These are phyloP conservation scores for Lophotriccus pileatus DNA, from an alignment of 2,797 vertebrate genomes.

Conservation along the genomic window DNA sequence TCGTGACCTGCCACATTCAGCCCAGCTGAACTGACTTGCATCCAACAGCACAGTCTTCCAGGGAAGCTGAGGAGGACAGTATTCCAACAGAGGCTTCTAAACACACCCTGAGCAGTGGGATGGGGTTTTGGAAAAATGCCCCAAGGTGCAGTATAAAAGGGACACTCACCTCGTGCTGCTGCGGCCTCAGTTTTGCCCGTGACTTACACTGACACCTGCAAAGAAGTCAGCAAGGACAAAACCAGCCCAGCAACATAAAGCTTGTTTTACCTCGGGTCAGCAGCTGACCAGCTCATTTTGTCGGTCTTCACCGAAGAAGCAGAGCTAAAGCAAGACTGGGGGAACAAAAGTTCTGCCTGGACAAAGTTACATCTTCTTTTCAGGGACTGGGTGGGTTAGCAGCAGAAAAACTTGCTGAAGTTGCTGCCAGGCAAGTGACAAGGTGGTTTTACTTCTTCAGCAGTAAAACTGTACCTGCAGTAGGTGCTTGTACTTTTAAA, in stretches of 20 bases:
- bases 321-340: not conserved
- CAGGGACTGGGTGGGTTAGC: not conserved
- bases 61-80: not conserved
- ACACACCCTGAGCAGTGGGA: not conserved
- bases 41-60: not conserved
- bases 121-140: not conserved
- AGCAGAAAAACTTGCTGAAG: not conserved
- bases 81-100: not conserved
- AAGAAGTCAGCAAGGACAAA: not conserved
- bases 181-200: not conserved
- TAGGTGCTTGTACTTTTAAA: not conserved
- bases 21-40: rapidly evolving
- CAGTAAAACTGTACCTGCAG: not conserved
- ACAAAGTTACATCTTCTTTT: not conserved
- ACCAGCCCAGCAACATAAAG: not conserved
- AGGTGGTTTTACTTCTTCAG: not conserved
- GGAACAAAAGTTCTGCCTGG: not conserved
- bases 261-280: rapidly evolving
- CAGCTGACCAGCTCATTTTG: not conserved
- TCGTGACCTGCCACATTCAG: not conserved
- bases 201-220: not conserved
- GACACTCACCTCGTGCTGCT: not conserved
- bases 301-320: not conserved
- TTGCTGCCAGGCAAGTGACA: not conserved
- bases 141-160: too few species aligned